phyloP scores from a whole-genome alignment of 2,888 invertebrate species.

The Scaptomyza caliginosa region DNA sequence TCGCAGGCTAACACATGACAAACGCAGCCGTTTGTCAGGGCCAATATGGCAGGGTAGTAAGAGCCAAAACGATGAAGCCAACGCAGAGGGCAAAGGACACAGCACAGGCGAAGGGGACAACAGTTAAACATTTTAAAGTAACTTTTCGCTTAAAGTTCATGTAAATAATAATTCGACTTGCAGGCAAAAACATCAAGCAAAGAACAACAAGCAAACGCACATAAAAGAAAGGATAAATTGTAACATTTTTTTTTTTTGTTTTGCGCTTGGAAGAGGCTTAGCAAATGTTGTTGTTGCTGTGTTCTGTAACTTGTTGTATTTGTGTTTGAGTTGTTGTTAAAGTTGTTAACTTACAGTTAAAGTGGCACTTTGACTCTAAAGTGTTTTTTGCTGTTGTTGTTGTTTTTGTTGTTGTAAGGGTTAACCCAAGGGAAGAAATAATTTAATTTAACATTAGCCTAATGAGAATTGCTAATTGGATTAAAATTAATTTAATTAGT shows the following conservation, averaged over 20 bases:
- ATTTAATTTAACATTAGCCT: slow-evolving; percentile 22
- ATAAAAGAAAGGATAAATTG: slow-evolving; percentile 28
- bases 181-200: too few species aligned
- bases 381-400: slow-evolving; percentile 10
- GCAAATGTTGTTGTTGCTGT: slow-evolving; percentile 42
- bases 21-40: slow-evolving; percentile 79
- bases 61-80: neutral
- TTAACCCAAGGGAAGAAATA: neutral
- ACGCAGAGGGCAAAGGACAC: neutral
- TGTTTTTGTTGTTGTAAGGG: neutral
- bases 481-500: neutral
- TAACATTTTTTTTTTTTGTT: slow-evolving; percentile 32
- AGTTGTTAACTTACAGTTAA: slow-evolving; percentile 62
- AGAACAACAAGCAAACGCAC: neutral
- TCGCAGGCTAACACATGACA: slow-evolving; percentile 77
- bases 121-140: slow-evolving; percentile 16
- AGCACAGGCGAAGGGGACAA: neutral
- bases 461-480: slow-evolving; percentile 8
- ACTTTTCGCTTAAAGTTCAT: slow-evolving; percentile 53
- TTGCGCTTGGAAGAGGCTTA: slow-evolving; percentile 19
- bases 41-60: slow-evolving; percentile 38
- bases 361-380: slow-evolving; percentile 62
- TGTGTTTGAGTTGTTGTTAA: slow-evolving; percentile 47
- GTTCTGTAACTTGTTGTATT: slow-evolving; percentile 45
- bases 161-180: slow-evolving; percentile 26